Conservation (phyloP, 2,113 vertebrate species). For the Caloenas nicobarica region DNA sequence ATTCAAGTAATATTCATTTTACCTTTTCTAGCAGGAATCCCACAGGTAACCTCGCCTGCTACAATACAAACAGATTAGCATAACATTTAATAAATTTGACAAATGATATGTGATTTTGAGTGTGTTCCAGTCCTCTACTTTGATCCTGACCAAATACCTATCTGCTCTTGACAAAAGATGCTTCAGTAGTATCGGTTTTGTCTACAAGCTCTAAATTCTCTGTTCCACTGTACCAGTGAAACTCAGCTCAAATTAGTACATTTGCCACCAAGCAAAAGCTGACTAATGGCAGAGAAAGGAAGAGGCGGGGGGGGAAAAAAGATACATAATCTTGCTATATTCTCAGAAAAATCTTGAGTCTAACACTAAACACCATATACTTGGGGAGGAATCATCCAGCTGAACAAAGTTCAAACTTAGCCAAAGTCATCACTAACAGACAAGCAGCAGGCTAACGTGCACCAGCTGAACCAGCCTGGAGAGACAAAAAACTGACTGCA, state of each 20-base stretch:
- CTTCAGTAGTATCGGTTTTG: not conserved
- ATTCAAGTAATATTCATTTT: not conserved
- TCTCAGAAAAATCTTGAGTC: not conserved
- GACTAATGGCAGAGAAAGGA: not conserved
- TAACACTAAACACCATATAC: not conserved
- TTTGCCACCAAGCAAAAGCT: not conserved
- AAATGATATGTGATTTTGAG: not conserved
- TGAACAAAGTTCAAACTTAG: not conserved
- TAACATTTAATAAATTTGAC: not conserved
- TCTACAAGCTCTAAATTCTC: not conserved
- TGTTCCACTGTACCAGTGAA: not conserved
- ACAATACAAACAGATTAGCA: not conserved
- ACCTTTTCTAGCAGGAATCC: not conserved
- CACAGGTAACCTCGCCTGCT: not conserved
- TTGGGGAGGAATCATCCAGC: not conserved
- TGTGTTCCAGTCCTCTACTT: not conserved
- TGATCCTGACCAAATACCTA: not conserved
- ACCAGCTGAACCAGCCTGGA: not conserved
- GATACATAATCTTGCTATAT: not conserved
- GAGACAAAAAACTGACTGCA: not conserved
- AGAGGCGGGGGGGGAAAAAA: too few relatives aligned
- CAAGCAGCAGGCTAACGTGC: accelerated
- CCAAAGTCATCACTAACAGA: not conserved
- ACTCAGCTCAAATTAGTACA: not conserved
- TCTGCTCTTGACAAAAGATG: not conserved